Evolutionary conservation across 2,888 invertebrate genomes (phyloP).

Genomic region (Taphrorychus bicolor): DNA sequence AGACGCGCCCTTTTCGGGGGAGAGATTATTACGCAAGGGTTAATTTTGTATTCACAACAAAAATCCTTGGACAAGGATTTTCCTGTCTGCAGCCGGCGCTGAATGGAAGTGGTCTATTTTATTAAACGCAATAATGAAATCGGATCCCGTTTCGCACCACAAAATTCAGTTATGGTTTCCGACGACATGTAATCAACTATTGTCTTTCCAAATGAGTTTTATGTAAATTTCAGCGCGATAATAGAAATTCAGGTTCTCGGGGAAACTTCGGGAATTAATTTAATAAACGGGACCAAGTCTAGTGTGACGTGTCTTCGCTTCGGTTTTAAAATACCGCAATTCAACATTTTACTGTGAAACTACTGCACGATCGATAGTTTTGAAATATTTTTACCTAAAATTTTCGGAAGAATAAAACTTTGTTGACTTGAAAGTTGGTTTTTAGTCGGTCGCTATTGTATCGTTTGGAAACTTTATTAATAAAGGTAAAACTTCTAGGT

Average conservation of each 20-base stretch:
- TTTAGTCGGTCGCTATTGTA: no score
- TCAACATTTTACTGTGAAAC: not conserved
- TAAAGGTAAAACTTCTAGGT: no score
- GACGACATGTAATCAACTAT: constrained; percentile 42
- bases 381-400: no score
- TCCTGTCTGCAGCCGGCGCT: not conserved
- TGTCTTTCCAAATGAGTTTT: constrained; percentile 43
- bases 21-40: not conserved
- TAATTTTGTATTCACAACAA: not conserved
- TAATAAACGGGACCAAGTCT: not conserved
- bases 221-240: constrained; percentile 43
- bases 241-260: constrained; percentile 40
- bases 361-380: no score
- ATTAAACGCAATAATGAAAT: constrained; percentile 38
- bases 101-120: constrained; percentile 20
- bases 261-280: constrained; percentile 40
- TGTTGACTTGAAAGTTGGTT: no score
- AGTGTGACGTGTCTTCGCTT: constrained; percentile 2
- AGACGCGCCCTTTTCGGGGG: not conserved
- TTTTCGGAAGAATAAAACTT: no score
- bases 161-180: constrained; percentile 36
- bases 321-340: not conserved
- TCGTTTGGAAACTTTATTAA: no score
- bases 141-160: constrained; percentile 27
- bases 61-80: not conserved